Base-by-base conservation (phyloP, 2,888 invertebrate genomes). In the Tetragnatha montana region DNA sequence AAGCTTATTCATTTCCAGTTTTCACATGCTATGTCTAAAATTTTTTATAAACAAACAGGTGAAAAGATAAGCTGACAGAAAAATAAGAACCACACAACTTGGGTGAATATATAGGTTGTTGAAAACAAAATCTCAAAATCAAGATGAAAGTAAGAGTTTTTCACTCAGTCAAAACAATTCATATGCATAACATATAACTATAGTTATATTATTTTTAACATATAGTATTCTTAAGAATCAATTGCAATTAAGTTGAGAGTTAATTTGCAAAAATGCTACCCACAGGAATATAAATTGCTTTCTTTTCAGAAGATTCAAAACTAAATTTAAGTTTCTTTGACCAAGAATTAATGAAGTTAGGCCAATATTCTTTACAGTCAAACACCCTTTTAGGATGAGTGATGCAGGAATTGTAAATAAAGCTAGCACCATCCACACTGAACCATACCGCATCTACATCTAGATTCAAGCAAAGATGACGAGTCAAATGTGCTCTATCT, bases 231-330 rank as follows among this genome's bases (percentile, higher is more conserved):
- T 35, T 35, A 35, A 35, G 35, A 35, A 35, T 35, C 1, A 35
- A 35, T 35, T 35, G 35, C 35, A 35, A 2, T 35, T 35, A 35
- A 35, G 35, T 35, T 19, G 73, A 71, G 21, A 22, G 35, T 89
- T 92, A 94, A 91, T 94, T 94, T 21, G 94, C 94, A 92, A 93
- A 94, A 21, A 94, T 93, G 73, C 94, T 94, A 14, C 94, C 94
- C 93, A 94, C 93, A 12, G 94, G 94, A 6, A 94, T 92, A 94
- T 94, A 94, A 86, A 94, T 92, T 82, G 93, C 93, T 92, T 94
- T 94, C 69, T 92, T 92, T 88, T 93, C 93, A 8, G 93, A 92
- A 0, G 93, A 92, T 50, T 94, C 93, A 82, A 93, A 93, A 12
- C 94, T 92, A 83, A 94, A 94, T 91, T 94, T 94, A 79, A 93